Base-by-base conservation (phyloP, 2,888 invertebrate genomes). In the Drosophila mercatorum region DNA sequence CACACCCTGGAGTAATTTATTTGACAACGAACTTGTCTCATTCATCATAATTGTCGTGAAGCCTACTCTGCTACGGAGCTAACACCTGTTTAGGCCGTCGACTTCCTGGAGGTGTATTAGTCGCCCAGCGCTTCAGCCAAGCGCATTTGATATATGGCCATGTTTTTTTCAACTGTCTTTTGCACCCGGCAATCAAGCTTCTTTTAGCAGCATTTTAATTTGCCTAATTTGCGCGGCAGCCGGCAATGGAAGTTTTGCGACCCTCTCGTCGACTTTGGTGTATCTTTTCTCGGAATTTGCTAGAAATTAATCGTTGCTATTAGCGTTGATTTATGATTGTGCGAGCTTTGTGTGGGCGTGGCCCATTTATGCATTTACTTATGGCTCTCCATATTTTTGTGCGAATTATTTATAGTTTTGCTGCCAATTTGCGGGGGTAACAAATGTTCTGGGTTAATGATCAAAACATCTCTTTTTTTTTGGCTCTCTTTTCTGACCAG, bases 401-500 rank as follows among this genome's bases (percentile, higher is more conserved):
- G 55, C 68, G 70, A 69, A 83, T 88, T 88, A 88, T 83, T 83
- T 86, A 83, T 83, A 86, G 89, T 83, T 88, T 63, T 68, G 58
- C 55, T 68, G 41, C 65, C 47, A 41, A 43, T 69, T 72, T 55
- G 14, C 46, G 56, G 22, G 66, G 66, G 40, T 72, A 88, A 85
- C 83, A 82, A 83, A 82, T 83, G 85, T 67, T 67, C 26, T 51
- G 55, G 82, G 85, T 68, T 84, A 81, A 83, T 79, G 73, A 68
- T 56, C 67, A 31, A 17, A 64, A 41, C 70, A 75, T 73, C 46
- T 53, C 38, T 22, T 67, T 66, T 43, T 0, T 28, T 28, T 5
- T 28, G 2, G 22, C 22, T 28, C 40, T 49, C 5, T 12, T 55
- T 62, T 43, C 61, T 61, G 55, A 2, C 38, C 53, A 41, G 12